A percentile compares a stretch with the other conserved stretches of the same genome.
Conservation (phyloP, 2,888 invertebrate species). For the Scaptomyza parva region DNA sequence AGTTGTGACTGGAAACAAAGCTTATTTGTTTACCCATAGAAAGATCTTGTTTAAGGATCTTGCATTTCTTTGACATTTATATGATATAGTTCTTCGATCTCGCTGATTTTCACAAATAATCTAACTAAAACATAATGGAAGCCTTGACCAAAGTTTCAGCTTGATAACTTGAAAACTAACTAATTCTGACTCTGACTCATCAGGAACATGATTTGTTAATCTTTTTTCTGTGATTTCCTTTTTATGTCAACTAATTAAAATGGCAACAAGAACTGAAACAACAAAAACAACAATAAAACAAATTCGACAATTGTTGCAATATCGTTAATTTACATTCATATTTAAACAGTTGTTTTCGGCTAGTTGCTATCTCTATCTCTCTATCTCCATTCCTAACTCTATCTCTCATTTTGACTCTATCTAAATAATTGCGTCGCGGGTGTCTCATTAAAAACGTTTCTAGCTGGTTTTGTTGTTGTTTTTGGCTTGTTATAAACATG, state of each 20-base stretch:
- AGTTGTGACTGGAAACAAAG: too few species aligned
- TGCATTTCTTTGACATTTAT: too few species aligned
- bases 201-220: not conserved
- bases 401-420: slow-evolving; percentile 9
- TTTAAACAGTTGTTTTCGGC: slow-evolving; percentile 10
- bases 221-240: slow-evolving; percentile 32
- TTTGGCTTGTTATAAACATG: slow-evolving; percentile 38
- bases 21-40: too few species aligned
- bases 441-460: slow-evolving; percentile 55
- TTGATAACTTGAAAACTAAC: too few species aligned
- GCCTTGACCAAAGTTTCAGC: too few species aligned
- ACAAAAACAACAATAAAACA: slow-evolving; percentile 17
- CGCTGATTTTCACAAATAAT: too few species aligned
- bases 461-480: slow-evolving; percentile 15
- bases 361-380: slow-evolving; percentile 15
- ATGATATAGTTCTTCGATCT: too few species aligned
- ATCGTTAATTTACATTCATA: slow-evolving; percentile 39
- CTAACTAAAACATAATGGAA: too few species aligned
- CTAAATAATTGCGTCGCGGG: slow-evolving; percentile 50
- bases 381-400: slow-evolving; percentile 7
- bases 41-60: too few species aligned
- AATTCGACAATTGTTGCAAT: slow-evolving; percentile 56
- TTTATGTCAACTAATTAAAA: slow-evolving; percentile 74
- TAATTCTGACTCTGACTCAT: not conserved
- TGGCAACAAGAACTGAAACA: slow-evolving; percentile 19